Conservation (phyloP, 2,113 vertebrate genomes). For the Leiothrix lutea region DNA sequence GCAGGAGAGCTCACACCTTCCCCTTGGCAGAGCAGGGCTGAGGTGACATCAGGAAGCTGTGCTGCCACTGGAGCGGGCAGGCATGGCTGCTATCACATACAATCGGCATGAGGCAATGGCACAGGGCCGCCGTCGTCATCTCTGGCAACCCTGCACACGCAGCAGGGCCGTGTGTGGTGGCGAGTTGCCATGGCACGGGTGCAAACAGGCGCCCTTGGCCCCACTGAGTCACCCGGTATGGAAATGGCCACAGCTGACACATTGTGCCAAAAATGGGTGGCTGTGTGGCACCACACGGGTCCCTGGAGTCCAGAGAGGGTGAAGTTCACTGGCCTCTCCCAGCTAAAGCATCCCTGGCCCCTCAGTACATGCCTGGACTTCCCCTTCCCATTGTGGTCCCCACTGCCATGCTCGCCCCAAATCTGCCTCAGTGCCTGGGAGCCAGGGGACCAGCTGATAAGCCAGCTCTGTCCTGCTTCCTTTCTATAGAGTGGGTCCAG, state of each 20-base stretch:
- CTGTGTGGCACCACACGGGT: fast-evolving
- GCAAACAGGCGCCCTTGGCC: neutral
- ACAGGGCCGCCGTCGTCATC: neutral
- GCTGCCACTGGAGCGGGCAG: neutral
- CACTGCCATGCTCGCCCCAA: fast-evolving
- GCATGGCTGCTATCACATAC: neutral
- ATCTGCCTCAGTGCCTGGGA: neutral
- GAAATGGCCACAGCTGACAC: neutral
- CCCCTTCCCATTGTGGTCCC: neutral
- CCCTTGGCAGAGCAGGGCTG: neutral
- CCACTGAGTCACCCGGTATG: neutral
- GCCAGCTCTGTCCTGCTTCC: neutral
- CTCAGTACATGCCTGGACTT: fast-evolving
- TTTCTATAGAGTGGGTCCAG: neutral
- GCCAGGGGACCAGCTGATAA: neutral
- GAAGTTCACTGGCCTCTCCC: neutral
- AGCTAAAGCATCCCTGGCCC: neutral
- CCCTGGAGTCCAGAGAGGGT: fast-evolving
- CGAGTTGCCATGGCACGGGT: neutral
- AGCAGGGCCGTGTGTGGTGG: neutral
- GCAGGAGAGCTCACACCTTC: neutral
- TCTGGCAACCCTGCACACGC: neutral
- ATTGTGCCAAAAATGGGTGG: fast-evolving
- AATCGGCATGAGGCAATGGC: constrained; percentile 12
- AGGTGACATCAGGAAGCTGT: neutral